These are phyloP conservation scores for Tringa solitaria DNA, from an alignment of 2,113 vertebrate species.

Conservation along the genomic window DNA sequence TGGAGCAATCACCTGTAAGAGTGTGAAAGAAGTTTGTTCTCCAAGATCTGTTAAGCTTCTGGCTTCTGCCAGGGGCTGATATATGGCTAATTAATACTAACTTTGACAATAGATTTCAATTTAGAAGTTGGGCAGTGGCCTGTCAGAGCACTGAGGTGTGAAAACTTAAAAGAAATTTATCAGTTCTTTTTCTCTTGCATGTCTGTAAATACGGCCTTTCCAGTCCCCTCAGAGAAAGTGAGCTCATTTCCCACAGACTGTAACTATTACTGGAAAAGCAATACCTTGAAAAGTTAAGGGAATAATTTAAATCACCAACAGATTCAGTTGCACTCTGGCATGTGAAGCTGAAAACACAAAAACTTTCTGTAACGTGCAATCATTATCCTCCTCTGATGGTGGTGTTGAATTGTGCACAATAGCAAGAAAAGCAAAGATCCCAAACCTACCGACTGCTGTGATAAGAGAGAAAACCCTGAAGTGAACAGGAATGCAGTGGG, in stretches of 20 bases:
- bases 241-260: neutral
- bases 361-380: neutral
- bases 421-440: constrained; percentile 4
- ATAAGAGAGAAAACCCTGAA: constrained; percentile 37
- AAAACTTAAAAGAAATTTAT: neutral
- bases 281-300: neutral
- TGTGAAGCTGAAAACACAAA: constrained; percentile 31
- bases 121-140: neutral
- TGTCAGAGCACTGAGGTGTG: neutral
- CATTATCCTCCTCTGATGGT: constrained; percentile 12
- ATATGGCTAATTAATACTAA: neutral
- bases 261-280: neutral
- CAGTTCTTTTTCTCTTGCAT: neutral
- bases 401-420: neutral
- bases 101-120: neutral
- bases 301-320: constrained; percentile 16
- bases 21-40: neutral
- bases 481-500: neutral
- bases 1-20: neutral
- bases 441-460: constrained; percentile 19
- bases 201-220: neutral
- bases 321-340: neutral
- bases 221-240: neutral
- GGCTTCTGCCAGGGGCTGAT: neutral
- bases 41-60: neutral